Base-by-base conservation (phyloP, 2,113 vertebrate species). In the Gambusia affinis region DNA sequence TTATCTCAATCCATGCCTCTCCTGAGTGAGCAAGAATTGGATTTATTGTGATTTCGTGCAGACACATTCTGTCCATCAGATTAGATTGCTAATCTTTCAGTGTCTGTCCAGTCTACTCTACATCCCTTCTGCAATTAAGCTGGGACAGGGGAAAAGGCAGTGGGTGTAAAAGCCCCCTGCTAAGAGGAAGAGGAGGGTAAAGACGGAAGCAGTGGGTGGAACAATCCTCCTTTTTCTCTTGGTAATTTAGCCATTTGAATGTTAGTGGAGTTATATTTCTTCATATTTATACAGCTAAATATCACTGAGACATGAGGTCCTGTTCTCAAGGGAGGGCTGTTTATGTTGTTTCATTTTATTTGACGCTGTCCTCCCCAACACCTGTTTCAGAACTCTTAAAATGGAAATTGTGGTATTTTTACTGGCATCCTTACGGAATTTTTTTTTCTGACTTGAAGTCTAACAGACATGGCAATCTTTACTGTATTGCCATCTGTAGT, bases 21-120 rank as follows among this genome's bases (percentile, higher is more conserved):
- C n/a, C 3, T 69, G 67, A 69, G 29, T 69, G 44, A 69, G 33
- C 22, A 31, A n/a, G 30, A 70, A n/a, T 57, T n/a, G 19, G 30
- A 27, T 70, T 57, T 19, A 3, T 57, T 47, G 28, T 29, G 39
- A 31, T 57, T 70, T 51, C 29, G 24, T 12, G 47, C 19, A 69
- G 47, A 69, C 24, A 51, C 29, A 54, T 31, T 24, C 29, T n/a
- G 24, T 70, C 47, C 47, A 35, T 33, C 22, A 33, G 67, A 12
- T 57, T 35, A 57, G 31, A 14, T 35, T 57, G n/a, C 44, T 27
- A 67, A 67, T 22, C 31, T 33, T 30, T 54, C 29, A 51, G 44
- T 54, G 44, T 54, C 22, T n/a, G 22, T 57, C 47, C 30, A 35
- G 29, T 70, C 47, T n/a, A 57, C 22, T 57, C 51, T n/a, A 22